A percentile compares a stretch with the other conserved stretches of the same genome.
These are phyloP conservation scores for Phaetusa simplex DNA, from an alignment of 2,113 vertebrate species.

Conservation along the genomic window DNA sequence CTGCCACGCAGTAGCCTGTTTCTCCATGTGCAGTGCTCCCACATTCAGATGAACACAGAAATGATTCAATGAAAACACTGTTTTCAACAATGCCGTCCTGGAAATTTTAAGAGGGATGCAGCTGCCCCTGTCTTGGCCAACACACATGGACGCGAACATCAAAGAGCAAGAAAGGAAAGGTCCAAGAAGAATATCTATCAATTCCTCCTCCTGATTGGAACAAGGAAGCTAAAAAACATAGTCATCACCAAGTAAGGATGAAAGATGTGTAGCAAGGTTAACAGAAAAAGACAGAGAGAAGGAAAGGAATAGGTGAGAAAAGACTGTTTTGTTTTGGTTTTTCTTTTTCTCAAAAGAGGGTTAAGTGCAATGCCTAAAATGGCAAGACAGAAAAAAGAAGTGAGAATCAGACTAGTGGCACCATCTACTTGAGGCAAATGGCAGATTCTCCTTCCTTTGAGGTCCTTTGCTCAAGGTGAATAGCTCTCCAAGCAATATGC, in stretches of 20 bases:
- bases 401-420: background rate
- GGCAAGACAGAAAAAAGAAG: background rate
- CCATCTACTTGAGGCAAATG: background rate
- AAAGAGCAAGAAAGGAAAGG: background rate
- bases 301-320: background rate
- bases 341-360: background rate
- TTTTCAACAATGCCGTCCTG: background rate
- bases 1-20: background rate
- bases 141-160: background rate
- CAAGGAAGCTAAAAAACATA: background rate
- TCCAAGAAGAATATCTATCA: background rate
- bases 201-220: background rate
- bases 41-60: background rate
- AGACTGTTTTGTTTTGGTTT: background rate
- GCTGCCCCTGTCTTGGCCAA: background rate
- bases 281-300: background rate
- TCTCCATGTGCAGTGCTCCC: background rate
- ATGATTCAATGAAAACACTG: background rate
- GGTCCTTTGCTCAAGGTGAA: background rate
- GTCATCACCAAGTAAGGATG: background rate
- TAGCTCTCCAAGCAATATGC: background rate
- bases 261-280: background rate
- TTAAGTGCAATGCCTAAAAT: background rate
- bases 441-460: background rate
- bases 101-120: background rate